Percentiles rank a stretch among this genome's conserved stretches.
Evolutionary conservation across 2,888 invertebrate species (phyloP).

Genomic region (Carpatolechia fugitivella): DNA sequence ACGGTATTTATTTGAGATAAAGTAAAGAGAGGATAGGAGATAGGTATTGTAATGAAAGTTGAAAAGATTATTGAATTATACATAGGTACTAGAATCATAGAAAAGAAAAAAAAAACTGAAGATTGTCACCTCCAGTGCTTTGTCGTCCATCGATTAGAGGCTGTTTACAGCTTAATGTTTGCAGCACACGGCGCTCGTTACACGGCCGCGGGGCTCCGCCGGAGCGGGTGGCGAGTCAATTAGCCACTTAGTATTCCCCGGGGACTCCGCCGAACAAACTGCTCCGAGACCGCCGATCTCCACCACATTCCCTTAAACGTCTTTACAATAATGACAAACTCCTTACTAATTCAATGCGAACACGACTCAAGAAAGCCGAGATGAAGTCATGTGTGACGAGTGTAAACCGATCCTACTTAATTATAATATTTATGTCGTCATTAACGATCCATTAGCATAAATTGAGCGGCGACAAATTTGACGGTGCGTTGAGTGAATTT

Average conservation of each 20-base stretch:
- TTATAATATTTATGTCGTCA: constrained; percentile 46
- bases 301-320: not conserved
- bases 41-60: not conserved
- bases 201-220: not conserved
- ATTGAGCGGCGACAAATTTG: constrained; percentile 63
- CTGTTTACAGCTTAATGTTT: constrained; percentile 1
- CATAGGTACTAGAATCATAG: not conserved
- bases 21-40: not conserved
- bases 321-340: not conserved
- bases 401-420: constrained; percentile 39
- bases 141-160: not conserved
- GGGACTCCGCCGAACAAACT: constrained; percentile 20
- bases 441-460: constrained; percentile 69
- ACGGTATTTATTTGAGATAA: too few species aligned
- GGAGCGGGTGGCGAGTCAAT: constrained; percentile 23
- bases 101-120: not conserved
- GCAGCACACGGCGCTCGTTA: not conserved
- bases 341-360: not conserved
- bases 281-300: constrained; percentile 1
- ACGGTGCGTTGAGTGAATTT: constrained; percentile 27
- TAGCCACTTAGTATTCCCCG: constrained; percentile 37
- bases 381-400: constrained; percentile 3
- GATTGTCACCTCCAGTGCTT: not conserved
- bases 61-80: too few species aligned
- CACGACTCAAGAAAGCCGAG: not conserved